Conservation (phyloP, 2,888 invertebrate species). For the Julus scandinavius region DNA sequence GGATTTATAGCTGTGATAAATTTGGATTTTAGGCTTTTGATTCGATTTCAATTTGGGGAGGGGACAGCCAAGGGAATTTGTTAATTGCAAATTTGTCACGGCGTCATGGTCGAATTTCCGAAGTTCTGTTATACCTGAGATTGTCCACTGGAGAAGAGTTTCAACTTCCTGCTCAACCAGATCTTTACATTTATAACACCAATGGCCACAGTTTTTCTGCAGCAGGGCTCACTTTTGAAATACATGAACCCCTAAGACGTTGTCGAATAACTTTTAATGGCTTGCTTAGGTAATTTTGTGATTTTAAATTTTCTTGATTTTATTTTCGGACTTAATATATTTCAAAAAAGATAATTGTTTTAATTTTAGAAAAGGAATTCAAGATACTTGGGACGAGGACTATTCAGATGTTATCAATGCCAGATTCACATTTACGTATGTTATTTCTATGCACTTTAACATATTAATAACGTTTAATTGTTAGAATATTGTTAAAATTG, state of each 20-base stretch:
- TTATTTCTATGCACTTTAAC: not conserved
- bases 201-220: conserved; percentile 61
- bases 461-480: not conserved
- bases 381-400: not conserved
- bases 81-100: conserved; percentile 71
- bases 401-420: not conserved
- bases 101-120: conserved; percentile 69
- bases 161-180: conserved; percentile 71
- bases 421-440: not conserved
- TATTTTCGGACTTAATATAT: not conserved
- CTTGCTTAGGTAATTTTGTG: conserved; percentile 67
- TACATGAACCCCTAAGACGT: conserved; percentile 72
- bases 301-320: not conserved
- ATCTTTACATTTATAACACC: conserved; percentile 67
- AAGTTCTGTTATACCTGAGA: conserved; percentile 70
- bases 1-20: not conserved
- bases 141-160: conserved; percentile 66
- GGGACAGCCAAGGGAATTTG: conserved; percentile 72
- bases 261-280: conserved; percentile 79
- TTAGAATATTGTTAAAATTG: not conserved
- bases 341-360: too few relatives aligned
- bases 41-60: conserved; percentile 69
- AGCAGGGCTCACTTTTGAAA: conserved; percentile 71
- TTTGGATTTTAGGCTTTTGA: conserved; percentile 66
- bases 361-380: not conserved